Conservation (phyloP, 30 jellyfish, hydroid and myxozoan species). For the Rhopilema esculentum region DNA sequence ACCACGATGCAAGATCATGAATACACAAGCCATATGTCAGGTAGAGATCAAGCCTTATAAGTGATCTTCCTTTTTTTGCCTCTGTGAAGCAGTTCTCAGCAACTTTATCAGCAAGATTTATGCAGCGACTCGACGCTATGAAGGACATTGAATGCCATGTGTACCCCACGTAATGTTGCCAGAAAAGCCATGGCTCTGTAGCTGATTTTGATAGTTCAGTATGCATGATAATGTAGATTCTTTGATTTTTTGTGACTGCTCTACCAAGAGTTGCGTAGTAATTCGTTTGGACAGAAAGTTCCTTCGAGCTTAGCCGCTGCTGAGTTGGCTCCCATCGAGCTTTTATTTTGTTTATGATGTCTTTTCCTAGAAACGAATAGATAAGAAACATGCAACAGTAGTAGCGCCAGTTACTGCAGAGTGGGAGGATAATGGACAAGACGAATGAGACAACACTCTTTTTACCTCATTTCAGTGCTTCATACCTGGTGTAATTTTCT, state of each 20-base stretch:
- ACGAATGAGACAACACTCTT: no score
- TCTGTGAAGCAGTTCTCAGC: conserved; percentile 58
- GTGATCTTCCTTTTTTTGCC: conserved; percentile 37
- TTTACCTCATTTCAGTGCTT: no score
- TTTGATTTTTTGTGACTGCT: conserved; percentile 49
- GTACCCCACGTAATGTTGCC: conserved; percentile 73
- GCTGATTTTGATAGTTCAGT: conserved; percentile 12
- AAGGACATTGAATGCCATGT: conserved; percentile 78
- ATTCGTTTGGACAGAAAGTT: conserved; percentile 51
- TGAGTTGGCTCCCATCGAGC: conserved; percentile 61
- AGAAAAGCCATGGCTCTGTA: conserved; percentile 20
- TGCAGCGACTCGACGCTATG: conserved; percentile 50
- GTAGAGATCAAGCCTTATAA: conserved; percentile 79
- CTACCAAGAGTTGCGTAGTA: conserved; percentile 64
- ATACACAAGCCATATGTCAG: conserved; percentile 81
- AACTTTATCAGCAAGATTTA: conserved; percentile 49
- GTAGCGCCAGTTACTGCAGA: no score
- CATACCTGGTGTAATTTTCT: no score
- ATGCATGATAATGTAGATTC: conserved; percentile 80
- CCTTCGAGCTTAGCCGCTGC: conserved; percentile 2
- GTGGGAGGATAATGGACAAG: no score
- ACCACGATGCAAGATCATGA: conserved; percentile 65
- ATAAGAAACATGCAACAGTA: no score
- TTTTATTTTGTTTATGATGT: conserved; percentile 26
- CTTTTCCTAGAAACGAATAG: background rate